Percentiles rank a stretch among this genome's conserved stretches.
Conservation (phyloP, 2,797 vertebrate species). For the Geotria australis region DNA sequence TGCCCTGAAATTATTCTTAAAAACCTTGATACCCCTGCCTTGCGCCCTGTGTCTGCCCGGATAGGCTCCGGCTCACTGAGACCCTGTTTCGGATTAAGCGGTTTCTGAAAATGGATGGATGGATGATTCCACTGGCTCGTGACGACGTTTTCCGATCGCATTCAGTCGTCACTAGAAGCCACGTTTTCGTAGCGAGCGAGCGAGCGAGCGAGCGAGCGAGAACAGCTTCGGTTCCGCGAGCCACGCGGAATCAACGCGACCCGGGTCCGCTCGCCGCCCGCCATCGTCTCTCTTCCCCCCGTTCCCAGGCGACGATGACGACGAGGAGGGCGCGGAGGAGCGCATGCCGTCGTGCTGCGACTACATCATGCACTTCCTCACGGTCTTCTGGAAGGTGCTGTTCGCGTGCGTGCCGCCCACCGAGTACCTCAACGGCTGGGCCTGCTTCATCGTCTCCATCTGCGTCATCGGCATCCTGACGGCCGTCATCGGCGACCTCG, state of each 20-base stretch:
- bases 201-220: no score
- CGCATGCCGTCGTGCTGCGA: conserved; percentile 46
- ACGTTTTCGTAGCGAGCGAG: no score
- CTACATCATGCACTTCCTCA: conserved; percentile 66
- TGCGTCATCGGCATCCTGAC: conserved; percentile 32
- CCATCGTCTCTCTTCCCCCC: neutral
- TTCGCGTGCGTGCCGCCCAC: conserved; percentile 45
- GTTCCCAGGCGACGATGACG: conserved; percentile 30
- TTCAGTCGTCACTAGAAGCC: no score
- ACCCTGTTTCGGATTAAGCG: no score
- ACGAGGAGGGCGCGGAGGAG: conserved; percentile 42
- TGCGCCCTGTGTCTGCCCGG: no score
- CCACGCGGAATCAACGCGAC: neutral
- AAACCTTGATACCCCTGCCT: no score
- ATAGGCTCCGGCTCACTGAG: no score
- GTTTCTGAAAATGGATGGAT: no score
- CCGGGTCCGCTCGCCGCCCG: neutral
- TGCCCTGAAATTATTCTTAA: no score
- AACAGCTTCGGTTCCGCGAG: no score
- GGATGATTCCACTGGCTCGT: no score
- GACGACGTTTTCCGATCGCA: no score
- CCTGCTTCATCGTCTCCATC: conserved; percentile 45
- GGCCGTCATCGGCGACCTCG: conserved; percentile 35
- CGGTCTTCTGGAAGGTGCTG: conserved; percentile 48
- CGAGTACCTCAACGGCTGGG: conserved; percentile 55